Base-by-base conservation (phyloP, 53 echinoderm and acorn worm genomes). In the Paelopatides confundens region DNA sequence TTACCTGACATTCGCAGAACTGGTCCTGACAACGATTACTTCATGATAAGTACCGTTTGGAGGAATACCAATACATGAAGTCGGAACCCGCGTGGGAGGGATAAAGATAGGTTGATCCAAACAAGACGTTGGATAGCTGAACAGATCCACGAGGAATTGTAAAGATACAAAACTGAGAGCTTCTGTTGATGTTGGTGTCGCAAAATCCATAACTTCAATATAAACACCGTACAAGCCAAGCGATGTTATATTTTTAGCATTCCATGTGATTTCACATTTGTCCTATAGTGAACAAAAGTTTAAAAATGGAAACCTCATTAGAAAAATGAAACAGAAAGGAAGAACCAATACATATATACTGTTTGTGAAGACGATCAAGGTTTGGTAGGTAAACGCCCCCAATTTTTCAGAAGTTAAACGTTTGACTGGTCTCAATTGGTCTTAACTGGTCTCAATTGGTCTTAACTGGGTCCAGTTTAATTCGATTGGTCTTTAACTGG, bases 1-100 rank as follows among this genome's bases (percentile, higher is more conserved):
- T 21, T 58, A 58, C 58, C 58, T 58, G 58, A 58, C 58, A 58
- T 58, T 58, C n/a, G 58, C 70, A 17, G 70, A 36, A 70, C 39
- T 70, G n/a, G 23, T 70, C n/a, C 70, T 70, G 15, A 18, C 70
- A 26, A 70, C 13, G 35, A 70, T 70, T 18, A 17, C 37, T 32
- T 38, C 70, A 36, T 38, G 70, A 37, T 37, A 70, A 37, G 37
- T 34, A 4, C 26, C 36, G 36, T 70, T 35, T 18, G 18, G 14
- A 6, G 58, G 58, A 23, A 58, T 21, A 58, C 58, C 58, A 6
- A 58, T 21, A 58, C 58, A 58, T 6, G 58, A 58, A 58, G 58
- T 21, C n/a, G 58, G 58, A 6, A 58, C 58, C 21, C 58, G 58
- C 21, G 58, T 58, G 15, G 58, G 58, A 58, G 58, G 58, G 21